Conservation (phyloP, 2,797 vertebrate genomes). For the Alfaro cultratus region DNA sequence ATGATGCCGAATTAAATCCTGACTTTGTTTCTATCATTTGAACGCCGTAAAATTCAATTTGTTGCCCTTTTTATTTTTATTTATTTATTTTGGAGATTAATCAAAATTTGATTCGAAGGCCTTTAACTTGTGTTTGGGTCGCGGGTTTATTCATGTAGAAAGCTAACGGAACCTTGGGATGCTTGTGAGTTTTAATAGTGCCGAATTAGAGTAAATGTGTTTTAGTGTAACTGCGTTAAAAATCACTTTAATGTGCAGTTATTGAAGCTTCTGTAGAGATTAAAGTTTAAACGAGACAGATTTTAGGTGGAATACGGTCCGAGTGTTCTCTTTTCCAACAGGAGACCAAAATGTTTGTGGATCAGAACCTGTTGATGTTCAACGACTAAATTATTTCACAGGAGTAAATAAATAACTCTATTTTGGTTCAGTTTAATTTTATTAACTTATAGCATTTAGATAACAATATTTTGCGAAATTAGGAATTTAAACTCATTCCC, state of each 20-base stretch:
- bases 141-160: not conserved
- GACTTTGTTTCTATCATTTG: not conserved
- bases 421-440: not conserved
- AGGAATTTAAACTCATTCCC: too few relatives aligned
- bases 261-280: too few relatives aligned
- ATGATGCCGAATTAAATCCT: not conserved
- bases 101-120: not conserved
- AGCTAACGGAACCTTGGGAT: not conserved
- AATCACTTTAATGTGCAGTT: not conserved
- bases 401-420: not conserved
- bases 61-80: not conserved
- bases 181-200: not conserved
- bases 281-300: not conserved
- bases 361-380: not conserved
- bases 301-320: conserved; percentile 2
- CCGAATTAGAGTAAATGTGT: not conserved
- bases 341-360: not conserved
- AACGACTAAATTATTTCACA: not conserved
- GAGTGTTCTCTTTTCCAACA: not conserved
- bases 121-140: not conserved
- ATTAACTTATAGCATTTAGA: not conserved
- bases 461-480: not conserved
- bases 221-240: not conserved
- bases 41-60: not conserved
- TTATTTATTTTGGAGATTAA: not conserved